phyloP scores from a whole-genome alignment of 2,888 invertebrate species.

The Cheiracanthium punctorium region DNA sequence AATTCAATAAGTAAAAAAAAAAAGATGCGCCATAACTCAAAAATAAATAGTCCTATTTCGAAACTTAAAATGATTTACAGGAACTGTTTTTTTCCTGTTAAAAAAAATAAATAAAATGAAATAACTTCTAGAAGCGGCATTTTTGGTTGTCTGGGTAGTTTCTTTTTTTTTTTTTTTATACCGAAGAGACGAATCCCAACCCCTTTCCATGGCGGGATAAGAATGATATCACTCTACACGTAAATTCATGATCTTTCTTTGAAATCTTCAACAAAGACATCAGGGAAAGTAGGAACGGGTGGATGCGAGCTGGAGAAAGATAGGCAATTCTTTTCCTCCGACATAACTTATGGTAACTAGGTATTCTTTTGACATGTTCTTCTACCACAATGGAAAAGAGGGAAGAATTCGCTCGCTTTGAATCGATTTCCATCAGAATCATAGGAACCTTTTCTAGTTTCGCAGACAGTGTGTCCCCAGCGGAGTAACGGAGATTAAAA shows the following conservation, averaged over 20 bases:
- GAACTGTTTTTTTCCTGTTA: too few species aligned
- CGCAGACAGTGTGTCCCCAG: background rate
- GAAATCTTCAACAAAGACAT: background rate
- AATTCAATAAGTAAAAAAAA: too few species aligned
- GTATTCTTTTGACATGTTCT: background rate
- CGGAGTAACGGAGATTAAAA: background rate
- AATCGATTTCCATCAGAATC: background rate
- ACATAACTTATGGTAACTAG: slow-evolving; percentile 4
- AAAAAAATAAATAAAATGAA: too few species aligned
- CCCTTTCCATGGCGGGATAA: background rate
- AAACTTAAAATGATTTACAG: too few species aligned
- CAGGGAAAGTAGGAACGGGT: background rate
- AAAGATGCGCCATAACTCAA: too few species aligned
- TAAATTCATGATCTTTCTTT: background rate
- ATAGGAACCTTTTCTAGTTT: background rate
- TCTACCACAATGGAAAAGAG: background rate
- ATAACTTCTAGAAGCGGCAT: too few species aligned
- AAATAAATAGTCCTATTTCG: too few species aligned
- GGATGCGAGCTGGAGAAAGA: too few species aligned
- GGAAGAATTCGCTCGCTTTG: background rate
- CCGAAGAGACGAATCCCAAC: too few species aligned
- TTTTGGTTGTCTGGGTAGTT: too few species aligned
- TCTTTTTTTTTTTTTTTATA: too few species aligned
- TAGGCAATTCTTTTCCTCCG: background rate
- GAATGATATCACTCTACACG: background rate